Evolutionary conservation across 2,113 vertebrate genomes (phyloP).

Genomic region (Spea bombifrons): DNA sequence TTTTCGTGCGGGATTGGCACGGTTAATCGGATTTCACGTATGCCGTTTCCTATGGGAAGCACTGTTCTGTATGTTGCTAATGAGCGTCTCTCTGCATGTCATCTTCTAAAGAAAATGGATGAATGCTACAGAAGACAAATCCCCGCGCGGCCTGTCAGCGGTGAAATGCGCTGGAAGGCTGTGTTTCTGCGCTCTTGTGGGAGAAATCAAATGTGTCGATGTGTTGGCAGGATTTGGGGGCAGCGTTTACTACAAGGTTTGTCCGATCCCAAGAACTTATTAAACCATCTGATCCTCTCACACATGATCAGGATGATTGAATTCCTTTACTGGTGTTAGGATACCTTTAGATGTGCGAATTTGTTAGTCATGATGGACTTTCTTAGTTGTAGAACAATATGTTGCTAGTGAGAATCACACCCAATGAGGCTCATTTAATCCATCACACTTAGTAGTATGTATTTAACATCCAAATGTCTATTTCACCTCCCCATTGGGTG

Average conservation of each 20-base stretch:
- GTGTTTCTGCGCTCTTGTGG: slow-evolving; percentile 6
- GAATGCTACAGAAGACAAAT: slow-evolving; percentile 12
- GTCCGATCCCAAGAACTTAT: neutral
- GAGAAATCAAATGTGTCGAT: slow-evolving; percentile 19
- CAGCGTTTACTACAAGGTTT: neutral
- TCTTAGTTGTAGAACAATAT: too few relatives aligned
- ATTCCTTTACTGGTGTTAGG: too few relatives aligned
- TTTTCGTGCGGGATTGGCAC: neutral
- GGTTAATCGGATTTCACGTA: slow-evolving; percentile 5
- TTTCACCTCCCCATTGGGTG: too few relatives aligned
- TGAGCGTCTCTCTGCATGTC: slow-evolving; percentile 19
- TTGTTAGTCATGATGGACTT: too few relatives aligned
- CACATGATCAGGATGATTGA: neutral
- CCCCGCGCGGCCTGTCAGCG: slow-evolving; percentile 30
- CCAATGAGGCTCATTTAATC: too few relatives aligned
- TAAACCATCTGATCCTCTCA: neutral
- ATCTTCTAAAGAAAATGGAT: slow-evolving; percentile 23
- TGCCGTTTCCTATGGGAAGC: neutral
- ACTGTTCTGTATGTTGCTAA: slow-evolving; percentile 22
- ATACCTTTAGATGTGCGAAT: too few relatives aligned
- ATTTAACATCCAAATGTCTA: too few relatives aligned
- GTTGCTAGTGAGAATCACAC: too few relatives aligned
- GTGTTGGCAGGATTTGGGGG: slow-evolving; percentile 1
- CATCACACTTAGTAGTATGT: too few relatives aligned
- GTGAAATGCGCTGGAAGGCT: neutral